Percentiles rank a stretch among this genome's conserved stretches.
These are phyloP conservation scores for Agrypnia vestita DNA, from an alignment of 1,140 invertebrate species.

Conservation along the genomic window DNA sequence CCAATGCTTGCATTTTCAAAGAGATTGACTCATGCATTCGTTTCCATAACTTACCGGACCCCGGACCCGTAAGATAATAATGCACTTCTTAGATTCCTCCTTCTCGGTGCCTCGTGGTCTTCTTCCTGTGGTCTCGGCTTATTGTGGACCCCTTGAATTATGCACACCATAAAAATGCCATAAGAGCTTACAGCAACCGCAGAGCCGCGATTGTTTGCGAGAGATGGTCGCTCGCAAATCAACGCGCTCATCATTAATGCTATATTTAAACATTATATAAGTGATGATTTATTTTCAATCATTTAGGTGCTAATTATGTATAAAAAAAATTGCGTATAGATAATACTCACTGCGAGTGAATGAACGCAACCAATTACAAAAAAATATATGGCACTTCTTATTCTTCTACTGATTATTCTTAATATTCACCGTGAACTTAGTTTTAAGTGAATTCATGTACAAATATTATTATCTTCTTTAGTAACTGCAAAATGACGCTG, in stretches of 20 bases:
- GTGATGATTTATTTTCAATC: too few species aligned
- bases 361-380: too few species aligned
- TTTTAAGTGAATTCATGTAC: too few species aligned
- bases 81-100: background rate
- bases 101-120: background rate
- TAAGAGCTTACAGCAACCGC: slow-evolving; percentile 51
- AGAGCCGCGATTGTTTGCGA: slow-evolving; percentile 58
- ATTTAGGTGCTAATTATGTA: too few species aligned
- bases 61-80: background rate
- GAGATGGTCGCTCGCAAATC: slow-evolving; percentile 15
- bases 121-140: slow-evolving; percentile 13
- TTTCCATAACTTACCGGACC: slow-evolving; percentile 22
- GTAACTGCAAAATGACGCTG: too few species aligned
- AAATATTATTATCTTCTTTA: too few species aligned
- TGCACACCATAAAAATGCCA: slow-evolving; percentile 52
- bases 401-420: too few species aligned
- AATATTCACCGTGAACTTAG: too few species aligned
- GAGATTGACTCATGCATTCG: background rate
- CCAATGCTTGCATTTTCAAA: background rate
- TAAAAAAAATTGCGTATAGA: too few species aligned
- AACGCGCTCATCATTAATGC: background rate
- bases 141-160: slow-evolving; percentile 49
- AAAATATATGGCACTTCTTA: too few species aligned
- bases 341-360: too few species aligned
- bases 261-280: too few species aligned